Evolutionary conservation across 2,888 invertebrate genomes (phyloP), one percentile per base, ranked within the genome.

Genomic region (Epirrita christyi): DNA sequence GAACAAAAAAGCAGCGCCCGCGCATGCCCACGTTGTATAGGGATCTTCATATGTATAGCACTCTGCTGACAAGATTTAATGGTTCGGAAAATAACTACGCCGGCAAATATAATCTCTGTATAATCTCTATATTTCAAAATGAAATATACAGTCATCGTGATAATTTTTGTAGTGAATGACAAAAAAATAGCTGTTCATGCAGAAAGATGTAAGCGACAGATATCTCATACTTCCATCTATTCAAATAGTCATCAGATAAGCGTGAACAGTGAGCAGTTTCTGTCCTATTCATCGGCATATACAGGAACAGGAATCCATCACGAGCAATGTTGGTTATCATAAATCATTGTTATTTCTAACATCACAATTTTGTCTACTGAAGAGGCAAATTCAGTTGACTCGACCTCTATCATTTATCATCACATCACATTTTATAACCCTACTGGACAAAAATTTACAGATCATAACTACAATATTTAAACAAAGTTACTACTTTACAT

Each of bases 21-120:
- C 78, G 79, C 80, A 69, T 72, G 69, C 71, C 86, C 88, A 88
- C 87, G 88, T 88, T 88, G 83, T n/a, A n/a, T n/a, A n/a, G 80
- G 81, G 81, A 83, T 76, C 85, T 83, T 83, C 83, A 81, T 78
- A 76, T 21, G 4, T 79, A 75, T 68, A 49, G 27, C 36, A 54
- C 77, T 76, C 32, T 5, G 80, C 79, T 78, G 80, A 81, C 82
- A 76, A 78, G 76, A 79, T 81, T 86, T 86, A 88, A 89, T 86
- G 88, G 78, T 70, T 81, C 70, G 84, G 85, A 89, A 89, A 88
- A 88, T 87, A 81, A 86, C 82, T 76, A 67, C 65, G 72, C 77
- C 71, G 75, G 75, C 73, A 71, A 78, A 76, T 70, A 64, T 72
- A 75, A 71, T 66, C 67, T 67, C 66, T 61, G 62, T n/a, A n/a